These are phyloP conservation scores for Halocaridina rubra DNA, from an alignment of 2,888 invertebrate genomes.

Conservation along the genomic window DNA sequence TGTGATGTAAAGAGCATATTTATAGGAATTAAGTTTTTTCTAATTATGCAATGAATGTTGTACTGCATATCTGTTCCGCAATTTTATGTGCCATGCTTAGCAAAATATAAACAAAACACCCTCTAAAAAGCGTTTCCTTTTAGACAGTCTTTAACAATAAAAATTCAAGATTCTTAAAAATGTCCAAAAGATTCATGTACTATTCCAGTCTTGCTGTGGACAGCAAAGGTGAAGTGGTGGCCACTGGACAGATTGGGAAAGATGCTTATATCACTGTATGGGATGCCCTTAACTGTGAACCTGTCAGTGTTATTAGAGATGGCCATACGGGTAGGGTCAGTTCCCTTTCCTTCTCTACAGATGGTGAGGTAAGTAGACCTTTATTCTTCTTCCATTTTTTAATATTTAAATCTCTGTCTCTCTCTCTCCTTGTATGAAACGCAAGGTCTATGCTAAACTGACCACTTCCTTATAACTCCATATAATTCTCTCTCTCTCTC, in stretches of 20 bases:
- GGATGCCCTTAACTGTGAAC: constrained; percentile 67
- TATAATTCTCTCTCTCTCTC: background rate
- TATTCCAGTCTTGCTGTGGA: constrained; percentile 68
- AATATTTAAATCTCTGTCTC: background rate
- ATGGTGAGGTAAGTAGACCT: constrained; percentile 66
- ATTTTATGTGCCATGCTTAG: too few species aligned
- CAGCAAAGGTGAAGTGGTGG: constrained; percentile 68
- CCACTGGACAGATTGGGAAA: constrained; percentile 70
- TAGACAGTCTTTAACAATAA: too few species aligned
- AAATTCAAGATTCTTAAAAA: too few species aligned
- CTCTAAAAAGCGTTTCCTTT: too few species aligned
- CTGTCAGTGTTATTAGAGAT: constrained; percentile 69
- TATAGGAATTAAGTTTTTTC: too few species aligned
- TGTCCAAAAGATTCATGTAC: background rate
- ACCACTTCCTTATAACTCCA: background rate
- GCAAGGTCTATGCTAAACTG: background rate
- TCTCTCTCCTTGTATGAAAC: background rate
- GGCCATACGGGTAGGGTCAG: constrained; percentile 69
- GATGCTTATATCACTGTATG: constrained; percentile 70
- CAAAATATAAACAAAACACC: too few species aligned
- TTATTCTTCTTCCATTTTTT: background rate
- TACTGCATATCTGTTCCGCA: too few species aligned
- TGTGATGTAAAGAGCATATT: too few species aligned
- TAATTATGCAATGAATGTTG: too few species aligned
- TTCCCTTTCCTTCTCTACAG: constrained; percentile 68